phyloP scores from a whole-genome alignment of 2,888 invertebrate genomes.

The Bellardia pandia region DNA sequence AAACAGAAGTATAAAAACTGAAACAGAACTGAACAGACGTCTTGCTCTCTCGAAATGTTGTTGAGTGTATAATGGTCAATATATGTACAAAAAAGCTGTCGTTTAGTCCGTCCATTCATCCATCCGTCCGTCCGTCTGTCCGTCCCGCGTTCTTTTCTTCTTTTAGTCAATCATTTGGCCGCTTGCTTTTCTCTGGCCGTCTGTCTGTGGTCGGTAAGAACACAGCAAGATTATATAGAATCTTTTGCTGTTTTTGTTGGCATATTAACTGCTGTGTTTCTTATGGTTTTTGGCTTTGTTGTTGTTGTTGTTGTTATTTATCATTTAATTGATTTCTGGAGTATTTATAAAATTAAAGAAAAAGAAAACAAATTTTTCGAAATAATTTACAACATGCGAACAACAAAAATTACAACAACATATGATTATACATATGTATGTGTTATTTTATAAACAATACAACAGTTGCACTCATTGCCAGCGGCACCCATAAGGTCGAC shows the following conservation, averaged over 20 bases:
- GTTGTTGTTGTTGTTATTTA: conserved; percentile 64
- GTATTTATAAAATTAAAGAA: conserved; percentile 61
- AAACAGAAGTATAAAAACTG: conserved; percentile 36
- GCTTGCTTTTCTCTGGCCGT: conserved; percentile 13
- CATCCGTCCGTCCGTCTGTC: not conserved
- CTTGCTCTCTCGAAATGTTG: conserved; percentile 1
- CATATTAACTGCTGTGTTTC: conserved; percentile 63
- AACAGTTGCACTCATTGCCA: conserved; percentile 11
- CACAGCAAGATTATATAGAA: conserved; percentile 59
- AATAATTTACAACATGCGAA: conserved; percentile 64
- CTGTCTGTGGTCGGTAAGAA: conserved; percentile 60
- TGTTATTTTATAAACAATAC: conserved; percentile 17
- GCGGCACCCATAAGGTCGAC: not conserved
- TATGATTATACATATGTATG: not conserved
- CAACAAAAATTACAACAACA: conserved; percentile 23
- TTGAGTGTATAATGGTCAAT: conserved; percentile 45
- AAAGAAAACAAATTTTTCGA: conserved; percentile 31
- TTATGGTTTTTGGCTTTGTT: conserved; percentile 54
- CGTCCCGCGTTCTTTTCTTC: not conserved
- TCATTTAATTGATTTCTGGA: conserved; percentile 71
- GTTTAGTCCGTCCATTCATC: not conserved
- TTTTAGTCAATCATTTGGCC: conserved; percentile 38
- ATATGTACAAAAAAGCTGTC: conserved; percentile 32
- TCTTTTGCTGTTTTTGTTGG: conserved; percentile 43
- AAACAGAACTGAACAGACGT: not conserved